phyloP scores from a whole-genome alignment of 2,888 invertebrate species.

The Lycocerus yunnanus region DNA sequence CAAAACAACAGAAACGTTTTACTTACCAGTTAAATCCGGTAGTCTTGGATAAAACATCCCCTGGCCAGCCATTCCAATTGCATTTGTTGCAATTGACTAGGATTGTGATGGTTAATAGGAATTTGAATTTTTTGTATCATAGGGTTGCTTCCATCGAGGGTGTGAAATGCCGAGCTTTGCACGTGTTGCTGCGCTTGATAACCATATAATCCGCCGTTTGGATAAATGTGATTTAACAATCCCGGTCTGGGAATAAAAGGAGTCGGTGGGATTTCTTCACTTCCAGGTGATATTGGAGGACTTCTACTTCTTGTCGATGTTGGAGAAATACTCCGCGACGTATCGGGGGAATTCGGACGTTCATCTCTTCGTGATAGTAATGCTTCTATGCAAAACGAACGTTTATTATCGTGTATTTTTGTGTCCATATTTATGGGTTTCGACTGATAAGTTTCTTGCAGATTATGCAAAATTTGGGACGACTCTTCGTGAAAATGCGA shows the following conservation, averaged over 20 bases:
- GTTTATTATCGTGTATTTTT: constrained; percentile 53
- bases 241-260: constrained; percentile 66
- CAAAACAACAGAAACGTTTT: background rate
- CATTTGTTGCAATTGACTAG: constrained; percentile 73
- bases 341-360: constrained; percentile 47
- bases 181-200: constrained; percentile 60
- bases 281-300: constrained; percentile 85
- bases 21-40: constrained; percentile 80
- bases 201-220: constrained; percentile 47
- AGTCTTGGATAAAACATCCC: constrained; percentile 89
- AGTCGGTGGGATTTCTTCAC: constrained; percentile 67
- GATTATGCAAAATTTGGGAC: constrained; percentile 39
- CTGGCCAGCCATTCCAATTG: constrained; percentile 90
- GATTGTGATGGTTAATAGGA: constrained; percentile 51
- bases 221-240: constrained; percentile 57
- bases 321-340: constrained; percentile 53
- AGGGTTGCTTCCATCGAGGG: constrained; percentile 48
- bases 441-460: constrained; percentile 38
- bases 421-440: constrained; percentile 51
- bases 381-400: constrained; percentile 91
- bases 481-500: constrained; percentile 46
- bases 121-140: constrained; percentile 59
- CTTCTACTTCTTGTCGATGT: constrained; percentile 72
- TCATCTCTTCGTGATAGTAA: constrained; percentile 65
- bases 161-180: constrained; percentile 61